These are phyloP conservation scores for Melanotaenia boesemani DNA, from an alignment of 2,797 vertebrate genomes.

Conservation along the genomic window DNA sequence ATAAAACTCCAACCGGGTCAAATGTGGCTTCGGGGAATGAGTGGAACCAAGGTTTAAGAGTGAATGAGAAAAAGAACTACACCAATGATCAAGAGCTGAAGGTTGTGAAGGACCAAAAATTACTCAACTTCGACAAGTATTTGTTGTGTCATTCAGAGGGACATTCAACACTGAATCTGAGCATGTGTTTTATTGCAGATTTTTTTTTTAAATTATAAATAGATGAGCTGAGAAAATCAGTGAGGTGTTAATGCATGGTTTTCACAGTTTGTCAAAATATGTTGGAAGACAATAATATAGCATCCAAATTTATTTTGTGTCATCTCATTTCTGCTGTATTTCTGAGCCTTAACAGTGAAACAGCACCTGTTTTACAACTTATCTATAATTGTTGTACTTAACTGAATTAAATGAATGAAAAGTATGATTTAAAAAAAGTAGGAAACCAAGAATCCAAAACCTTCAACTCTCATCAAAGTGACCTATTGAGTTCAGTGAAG, in stretches of 20 bases:
- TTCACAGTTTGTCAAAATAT: not conserved
- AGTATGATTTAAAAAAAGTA: not conserved
- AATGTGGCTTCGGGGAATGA: constrained; percentile 41
- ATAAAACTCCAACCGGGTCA: constrained; percentile 56
- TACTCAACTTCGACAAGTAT: not conserved
- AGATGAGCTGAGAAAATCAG: not conserved
- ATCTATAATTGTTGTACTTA: constrained; percentile 1
- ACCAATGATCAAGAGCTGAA: constrained; percentile 51
- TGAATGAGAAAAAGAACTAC: constrained; percentile 15
- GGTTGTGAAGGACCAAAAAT: constrained; percentile 17
- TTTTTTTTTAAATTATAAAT: not conserved
- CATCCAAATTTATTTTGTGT: not conserved
- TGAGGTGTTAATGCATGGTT: not conserved
- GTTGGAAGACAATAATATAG: not conserved
- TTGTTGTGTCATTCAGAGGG: not conserved
- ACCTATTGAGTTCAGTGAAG: constrained; percentile 29
- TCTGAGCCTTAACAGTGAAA: not conserved
- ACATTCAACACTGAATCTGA: not conserved
- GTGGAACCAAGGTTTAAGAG: constrained; percentile 29
- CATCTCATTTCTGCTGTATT: not conserved
- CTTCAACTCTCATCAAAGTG: constrained; percentile 61
- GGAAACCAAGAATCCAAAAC: constrained; percentile 1
- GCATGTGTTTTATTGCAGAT: not conserved
- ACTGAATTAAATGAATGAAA: not conserved
- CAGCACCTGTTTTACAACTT: not conserved